Conservation (phyloP, 2,888 invertebrate species). For the Ephialtes manifestator region DNA sequence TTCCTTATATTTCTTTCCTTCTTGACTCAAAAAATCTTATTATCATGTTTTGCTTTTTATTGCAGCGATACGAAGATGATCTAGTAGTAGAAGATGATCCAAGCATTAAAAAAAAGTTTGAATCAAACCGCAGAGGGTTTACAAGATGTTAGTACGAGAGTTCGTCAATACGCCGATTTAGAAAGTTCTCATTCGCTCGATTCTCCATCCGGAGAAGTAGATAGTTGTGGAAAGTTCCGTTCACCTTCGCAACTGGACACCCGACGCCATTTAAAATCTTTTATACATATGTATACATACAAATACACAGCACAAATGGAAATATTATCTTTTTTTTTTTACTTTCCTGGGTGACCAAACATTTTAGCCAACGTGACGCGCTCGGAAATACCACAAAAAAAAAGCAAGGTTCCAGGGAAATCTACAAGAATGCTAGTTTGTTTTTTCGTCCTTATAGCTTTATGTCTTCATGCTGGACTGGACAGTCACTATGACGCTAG, state of each 20-base stretch:
- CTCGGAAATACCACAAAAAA: constrained; percentile 1
- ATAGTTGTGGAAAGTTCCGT: constrained; percentile 65
- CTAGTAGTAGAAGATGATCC: neutral
- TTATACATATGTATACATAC: constrained; percentile 1
- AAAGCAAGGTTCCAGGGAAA: constrained; percentile 11
- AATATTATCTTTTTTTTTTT: constrained; percentile 16
- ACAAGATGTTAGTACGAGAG: constrained; percentile 2
- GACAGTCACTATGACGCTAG: constrained; percentile 1
- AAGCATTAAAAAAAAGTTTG: neutral
- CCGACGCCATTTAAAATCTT: constrained; percentile 18
- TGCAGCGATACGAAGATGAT: neutral
- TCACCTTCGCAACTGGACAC: constrained; percentile 55
- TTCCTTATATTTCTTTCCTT: neutral
- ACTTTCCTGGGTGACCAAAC: neutral
- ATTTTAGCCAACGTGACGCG: neutral
- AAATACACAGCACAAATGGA: neutral
- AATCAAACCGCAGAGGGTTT: neutral
- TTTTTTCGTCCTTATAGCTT: constrained; percentile 1
- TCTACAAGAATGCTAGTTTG: neutral
- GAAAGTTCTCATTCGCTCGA: constrained; percentile 60
- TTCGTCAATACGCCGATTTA: constrained; percentile 55
- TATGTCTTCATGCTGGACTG: constrained; percentile 1
- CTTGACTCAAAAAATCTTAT: neutral
- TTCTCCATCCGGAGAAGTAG: constrained; percentile 30
- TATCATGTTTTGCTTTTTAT: neutral